A percentile compares a stretch with the other conserved stretches of the same genome.
Conservation (phyloP, 2,797 vertebrate species). For the Pyrrhura leucotis region DNA sequence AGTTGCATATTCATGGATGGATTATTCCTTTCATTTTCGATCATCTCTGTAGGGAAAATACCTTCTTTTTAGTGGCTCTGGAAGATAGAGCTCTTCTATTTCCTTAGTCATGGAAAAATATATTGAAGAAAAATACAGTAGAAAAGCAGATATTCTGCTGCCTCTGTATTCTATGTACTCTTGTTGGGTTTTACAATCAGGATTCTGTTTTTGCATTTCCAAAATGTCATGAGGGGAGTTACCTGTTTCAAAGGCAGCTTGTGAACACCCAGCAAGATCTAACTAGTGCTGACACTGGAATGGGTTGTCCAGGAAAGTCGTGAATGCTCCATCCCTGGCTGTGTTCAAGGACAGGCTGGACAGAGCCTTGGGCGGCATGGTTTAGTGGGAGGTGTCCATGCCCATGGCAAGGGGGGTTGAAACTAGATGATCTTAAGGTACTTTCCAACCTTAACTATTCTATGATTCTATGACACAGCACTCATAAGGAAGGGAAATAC, state of each 20-base stretch:
- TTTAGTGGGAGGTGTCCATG: too few species aligned
- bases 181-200: background rate
- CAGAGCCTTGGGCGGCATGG: too few species aligned
- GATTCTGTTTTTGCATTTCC: background rate
- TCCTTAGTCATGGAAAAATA: background rate
- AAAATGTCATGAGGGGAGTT: background rate
- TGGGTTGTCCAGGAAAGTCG: too few species aligned
- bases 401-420: too few species aligned
- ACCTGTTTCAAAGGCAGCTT: background rate
- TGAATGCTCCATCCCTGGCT: too few species aligned
- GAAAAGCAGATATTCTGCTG: background rate
- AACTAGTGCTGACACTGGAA: background rate
- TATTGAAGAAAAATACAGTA: background rate
- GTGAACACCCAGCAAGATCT: background rate
- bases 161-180: background rate
- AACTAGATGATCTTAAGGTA: too few species aligned
- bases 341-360: too few species aligned
- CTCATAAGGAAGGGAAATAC: background rate
- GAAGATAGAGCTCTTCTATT: background rate
- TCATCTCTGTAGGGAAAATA: background rate
- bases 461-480: background rate
- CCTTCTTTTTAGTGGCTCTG: background rate
- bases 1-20: background rate
- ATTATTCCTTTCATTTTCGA: background rate
- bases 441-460: too few species aligned